These are phyloP conservation scores for Mamestra brassicae DNA, from an alignment of 2,888 invertebrate species.

Conservation along the genomic window DNA sequence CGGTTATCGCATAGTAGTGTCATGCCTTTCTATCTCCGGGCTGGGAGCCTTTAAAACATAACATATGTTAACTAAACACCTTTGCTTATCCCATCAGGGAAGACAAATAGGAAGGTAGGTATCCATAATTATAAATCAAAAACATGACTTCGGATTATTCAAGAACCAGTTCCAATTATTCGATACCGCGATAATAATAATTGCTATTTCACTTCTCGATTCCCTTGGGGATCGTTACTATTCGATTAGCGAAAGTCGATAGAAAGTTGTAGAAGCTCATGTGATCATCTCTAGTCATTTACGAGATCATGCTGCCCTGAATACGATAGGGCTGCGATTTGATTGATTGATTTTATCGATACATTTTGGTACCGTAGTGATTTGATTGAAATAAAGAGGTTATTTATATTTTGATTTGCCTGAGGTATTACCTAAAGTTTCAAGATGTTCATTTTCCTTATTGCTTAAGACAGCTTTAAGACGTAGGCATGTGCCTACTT, in stretches of 20 bases:
- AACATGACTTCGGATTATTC: constrained; percentile 25
- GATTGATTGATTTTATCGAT: constrained; percentile 56
- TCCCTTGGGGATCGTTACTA: constrained; percentile 56
- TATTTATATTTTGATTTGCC: background rate
- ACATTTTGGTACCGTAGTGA: constrained; percentile 12
- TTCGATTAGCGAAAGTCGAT: constrained; percentile 78
- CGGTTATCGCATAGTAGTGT: too few species aligned
- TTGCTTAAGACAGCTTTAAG: background rate
- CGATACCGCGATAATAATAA: constrained; percentile 51
- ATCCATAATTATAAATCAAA: background rate
- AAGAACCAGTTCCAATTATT: constrained; percentile 49
- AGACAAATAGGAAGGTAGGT: too few species aligned
- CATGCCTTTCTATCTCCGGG: too few species aligned
- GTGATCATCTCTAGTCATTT: constrained; percentile 70
- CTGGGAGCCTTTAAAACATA: too few species aligned
- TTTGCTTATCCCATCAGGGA: too few species aligned
- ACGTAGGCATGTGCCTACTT: background rate
- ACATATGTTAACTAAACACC: too few species aligned
- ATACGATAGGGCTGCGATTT: constrained; percentile 58
- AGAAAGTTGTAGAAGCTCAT: constrained; percentile 74
- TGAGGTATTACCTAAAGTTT: background rate
- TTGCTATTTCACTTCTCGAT: constrained; percentile 55
- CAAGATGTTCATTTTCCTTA: background rate
- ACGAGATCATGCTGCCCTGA: constrained; percentile 66
- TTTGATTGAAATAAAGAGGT: constrained; percentile 13